Evolutionary conservation across 2,113 vertebrate species (phyloP), one percentile per base, ranked within the genome.

Genomic region (Aldabrachelys gigantea): DNA sequence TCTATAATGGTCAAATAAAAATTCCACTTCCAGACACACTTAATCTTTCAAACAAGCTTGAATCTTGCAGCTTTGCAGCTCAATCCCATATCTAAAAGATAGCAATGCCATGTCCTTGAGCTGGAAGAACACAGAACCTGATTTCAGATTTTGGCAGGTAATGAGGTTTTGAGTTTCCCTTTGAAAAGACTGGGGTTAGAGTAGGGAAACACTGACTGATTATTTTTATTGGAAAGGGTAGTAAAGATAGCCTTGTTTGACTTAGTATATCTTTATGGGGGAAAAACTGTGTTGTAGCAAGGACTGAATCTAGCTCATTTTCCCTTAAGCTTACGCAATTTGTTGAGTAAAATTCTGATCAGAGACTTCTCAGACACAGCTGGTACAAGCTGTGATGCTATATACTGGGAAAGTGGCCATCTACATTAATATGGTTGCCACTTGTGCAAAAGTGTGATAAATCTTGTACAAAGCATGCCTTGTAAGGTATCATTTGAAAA

Each of bases 331-430:
- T 89, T 89, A 65, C 41, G 1, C 8, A 75, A 12, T 83, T 17
- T 3, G 16, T 75, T 82, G 85, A 56, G 21, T 84, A 80, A 44
- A 19, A 89, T 91, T 93, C 27, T 89, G 31, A 88, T 24, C 69
- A 92, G 82, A 86, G 85, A n/a, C 3, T 53, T 9, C 27, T n/a
- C 41, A 50, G 29, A 72, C 5, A 31, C 54, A 29, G 85, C 54
- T 8, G 85, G 19, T 6, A 90, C n/a, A 57, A 4, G 35, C 56
- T 27, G 56, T 57, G 56, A 57, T 57, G 56, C 56, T 57, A 27
- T 57, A 27, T 54, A 54, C 8, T 54, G 53, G 24, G 9, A 57
- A 57, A 24, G 56, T 57, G 25, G 24, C 56, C 24, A 57, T 57
- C 56, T 27, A 57, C 25, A 57, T 57, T 57, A 57, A 57, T 27